Evolutionary conservation across 2,888 invertebrate species (phyloP), one percentile per base, ranked within the genome.

Genomic region (Platypus cylindrus): DNA sequence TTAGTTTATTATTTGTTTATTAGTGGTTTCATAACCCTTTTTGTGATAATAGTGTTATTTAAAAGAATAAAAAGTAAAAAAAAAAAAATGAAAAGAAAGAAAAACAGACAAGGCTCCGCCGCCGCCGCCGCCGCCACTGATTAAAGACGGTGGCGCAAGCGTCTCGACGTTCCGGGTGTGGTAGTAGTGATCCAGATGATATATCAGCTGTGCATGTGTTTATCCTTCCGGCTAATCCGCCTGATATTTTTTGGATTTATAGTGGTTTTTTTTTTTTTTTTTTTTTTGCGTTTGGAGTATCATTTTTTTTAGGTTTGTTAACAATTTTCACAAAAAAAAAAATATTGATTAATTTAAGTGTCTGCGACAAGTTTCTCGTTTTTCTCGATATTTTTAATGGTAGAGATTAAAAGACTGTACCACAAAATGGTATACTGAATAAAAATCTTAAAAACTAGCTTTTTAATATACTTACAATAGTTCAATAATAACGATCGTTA

Each of bases 31-130:
- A 48, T 48, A 52, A 52, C 53, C 50, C 50, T 53, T 54, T 51
- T 59, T 63, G 62, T 63, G 62, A 63, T 63, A 63, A 60, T 63
- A 61, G 62, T 60, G 59, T 60, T 60, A 60, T 59, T 60, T 51
- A 40, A n/a, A n/a, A n/a, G n/a, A n/a, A n/a, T n/a, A n/a, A n/a
- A n/a, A n/a, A n/a, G n/a, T n/a, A n/a, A n/a, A n/a, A n/a, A n/a
- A n/a, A n/a, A n/a, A n/a, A n/a, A n/a, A n/a, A n/a, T n/a, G n/a
- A n/a, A n/a, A n/a, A n/a, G n/a, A n/a, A n/a, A n/a, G n/a, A n/a
- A n/a, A n/a, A n/a, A n/a, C n/a, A n/a, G n/a, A n/a, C n/a, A 25
- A 25, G 42, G 53, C 52, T 53, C 50, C 50, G 47, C 41, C 40
- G 41, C n/a, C n/a, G n/a, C n/a, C n/a, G n/a, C n/a, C 37, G 45